These are phyloP conservation scores for Atethmia centrago DNA, from an alignment of 2,888 invertebrate genomes.

Conservation along the genomic window DNA sequence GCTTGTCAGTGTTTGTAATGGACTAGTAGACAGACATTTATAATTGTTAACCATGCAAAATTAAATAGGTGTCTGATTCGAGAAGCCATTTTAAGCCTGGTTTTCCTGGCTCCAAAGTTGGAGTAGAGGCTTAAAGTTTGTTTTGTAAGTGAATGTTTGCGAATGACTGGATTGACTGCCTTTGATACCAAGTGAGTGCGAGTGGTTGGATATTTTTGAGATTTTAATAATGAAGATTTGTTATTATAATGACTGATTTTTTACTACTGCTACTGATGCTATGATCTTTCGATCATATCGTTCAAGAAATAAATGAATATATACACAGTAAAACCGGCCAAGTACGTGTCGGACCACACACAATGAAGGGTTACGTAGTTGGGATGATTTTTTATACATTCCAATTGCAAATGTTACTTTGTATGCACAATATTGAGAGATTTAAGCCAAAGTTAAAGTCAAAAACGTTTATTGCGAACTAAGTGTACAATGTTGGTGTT, in stretches of 20 bases:
- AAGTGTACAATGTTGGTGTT: no score
- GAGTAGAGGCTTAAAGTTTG: neutral
- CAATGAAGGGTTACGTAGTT: no score
- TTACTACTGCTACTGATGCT: no score
- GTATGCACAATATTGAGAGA: no score
- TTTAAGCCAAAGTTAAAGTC: no score
- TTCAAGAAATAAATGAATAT: neutral
- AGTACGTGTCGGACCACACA: no score
- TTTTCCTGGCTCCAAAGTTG: neutral
- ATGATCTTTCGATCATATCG: neutral
- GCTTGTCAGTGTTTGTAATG: conserved; percentile 18
- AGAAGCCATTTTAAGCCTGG: neutral
- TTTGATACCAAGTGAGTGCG: neutral
- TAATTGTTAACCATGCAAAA: conserved; percentile 9
- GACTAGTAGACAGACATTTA: neutral
- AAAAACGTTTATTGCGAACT: no score
- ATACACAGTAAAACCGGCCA: no score
- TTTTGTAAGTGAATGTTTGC: neutral
- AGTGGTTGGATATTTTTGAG: neutral
- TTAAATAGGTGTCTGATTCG: neutral
- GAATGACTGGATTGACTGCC: neutral
- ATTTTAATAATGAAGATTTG: neutral
- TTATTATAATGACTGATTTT: no score
- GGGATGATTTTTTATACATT: no score
- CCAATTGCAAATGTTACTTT: no score